These are phyloP conservation scores for Tinamus guttatus DNA, from an alignment of 2,113 vertebrate species.

Conservation along the genomic window DNA sequence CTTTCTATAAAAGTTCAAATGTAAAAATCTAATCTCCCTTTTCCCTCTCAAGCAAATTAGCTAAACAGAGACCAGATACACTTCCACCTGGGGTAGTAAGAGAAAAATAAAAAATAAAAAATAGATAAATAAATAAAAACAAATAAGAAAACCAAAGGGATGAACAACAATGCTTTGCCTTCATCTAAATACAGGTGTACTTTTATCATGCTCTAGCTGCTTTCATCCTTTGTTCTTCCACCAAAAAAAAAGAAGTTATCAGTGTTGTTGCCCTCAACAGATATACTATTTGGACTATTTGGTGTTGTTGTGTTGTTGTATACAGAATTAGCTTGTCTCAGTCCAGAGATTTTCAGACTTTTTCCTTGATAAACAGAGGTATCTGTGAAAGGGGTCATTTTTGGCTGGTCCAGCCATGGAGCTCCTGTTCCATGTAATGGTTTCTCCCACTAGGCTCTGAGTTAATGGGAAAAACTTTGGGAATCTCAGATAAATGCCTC, in stretches of 20 bases:
- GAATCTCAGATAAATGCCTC: neutral
- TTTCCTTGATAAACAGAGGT: neutral
- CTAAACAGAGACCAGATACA: neutral
- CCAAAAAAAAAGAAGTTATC: neutral
- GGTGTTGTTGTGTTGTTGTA: neutral
- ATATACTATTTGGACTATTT: neutral
- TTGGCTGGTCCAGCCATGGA: neutral
- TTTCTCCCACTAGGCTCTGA: neutral
- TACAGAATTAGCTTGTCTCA: neutral
- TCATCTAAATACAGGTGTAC: neutral
- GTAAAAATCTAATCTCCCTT: accelerated
- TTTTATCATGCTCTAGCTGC: neutral
- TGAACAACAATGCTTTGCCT: neutral
- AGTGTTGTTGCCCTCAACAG: neutral
- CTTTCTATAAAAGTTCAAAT: neutral
- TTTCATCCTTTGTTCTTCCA: neutral
- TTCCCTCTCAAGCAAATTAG: neutral
- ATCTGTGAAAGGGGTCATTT: neutral
- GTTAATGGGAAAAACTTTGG: neutral
- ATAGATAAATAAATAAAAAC: no score
- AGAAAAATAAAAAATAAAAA: no score
- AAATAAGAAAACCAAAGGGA: neutral
- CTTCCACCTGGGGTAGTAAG: neutral
- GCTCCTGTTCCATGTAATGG: neutral
- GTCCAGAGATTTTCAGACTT: neutral